phyloP scores from a whole-genome alignment of 2,113 vertebrate species.

The Tylochromis polylepis region DNA sequence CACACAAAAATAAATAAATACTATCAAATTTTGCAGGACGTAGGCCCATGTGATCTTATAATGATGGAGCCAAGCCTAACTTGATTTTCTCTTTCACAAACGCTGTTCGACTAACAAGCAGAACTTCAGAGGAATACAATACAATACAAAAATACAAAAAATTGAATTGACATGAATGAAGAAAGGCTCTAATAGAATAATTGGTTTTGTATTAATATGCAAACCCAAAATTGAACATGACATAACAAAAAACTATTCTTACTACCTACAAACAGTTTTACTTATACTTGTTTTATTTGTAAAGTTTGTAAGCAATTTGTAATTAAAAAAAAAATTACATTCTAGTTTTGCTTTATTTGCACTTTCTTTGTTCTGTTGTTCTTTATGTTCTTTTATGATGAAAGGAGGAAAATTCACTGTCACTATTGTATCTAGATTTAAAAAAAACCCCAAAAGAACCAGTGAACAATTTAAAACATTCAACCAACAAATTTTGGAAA shows the following conservation, averaged over 20 bases:
- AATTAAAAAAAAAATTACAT: background rate
- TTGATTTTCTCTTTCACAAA: background rate
- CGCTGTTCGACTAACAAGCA: background rate
- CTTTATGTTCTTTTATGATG: background rate
- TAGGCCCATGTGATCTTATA: background rate
- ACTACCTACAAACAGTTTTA: background rate
- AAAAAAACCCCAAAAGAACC: rapidly evolving
- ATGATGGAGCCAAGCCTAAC: background rate
- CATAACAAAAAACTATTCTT: background rate
- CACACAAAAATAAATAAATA: background rate
- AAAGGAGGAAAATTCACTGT: background rate
- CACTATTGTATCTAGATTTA: background rate
- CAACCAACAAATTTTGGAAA: background rate
- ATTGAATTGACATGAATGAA: background rate
- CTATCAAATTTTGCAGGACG: background rate
- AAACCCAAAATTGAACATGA: background rate
- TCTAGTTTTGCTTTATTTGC: background rate
- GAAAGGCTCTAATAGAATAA: background rate
- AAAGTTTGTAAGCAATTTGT: background rate
- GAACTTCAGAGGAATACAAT: background rate
- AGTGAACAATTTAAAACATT: background rate
- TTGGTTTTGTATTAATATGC: background rate
- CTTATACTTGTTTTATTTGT: background rate
- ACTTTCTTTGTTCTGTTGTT: background rate
- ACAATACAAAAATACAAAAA: background rate